phyloP scores from a whole-genome alignment of 1,140 invertebrate species.

The Popillia japonica region DNA sequence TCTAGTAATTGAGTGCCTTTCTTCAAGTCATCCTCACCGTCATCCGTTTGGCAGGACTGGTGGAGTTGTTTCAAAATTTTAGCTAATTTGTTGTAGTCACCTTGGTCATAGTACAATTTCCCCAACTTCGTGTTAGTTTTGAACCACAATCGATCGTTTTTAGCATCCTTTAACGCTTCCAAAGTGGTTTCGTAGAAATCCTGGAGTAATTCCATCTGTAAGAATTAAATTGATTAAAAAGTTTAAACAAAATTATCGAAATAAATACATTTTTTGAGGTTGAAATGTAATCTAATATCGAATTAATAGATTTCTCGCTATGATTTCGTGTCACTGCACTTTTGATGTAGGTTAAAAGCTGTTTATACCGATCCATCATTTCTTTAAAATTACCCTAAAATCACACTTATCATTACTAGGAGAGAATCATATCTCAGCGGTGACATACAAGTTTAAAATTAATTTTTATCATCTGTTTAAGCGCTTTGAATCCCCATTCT shows the following conservation, averaged over 20 bases:
- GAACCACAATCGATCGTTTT: constrained; percentile 99
- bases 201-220: constrained; percentile 97
- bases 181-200: constrained; percentile 99
- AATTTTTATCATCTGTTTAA: constrained; percentile 99
- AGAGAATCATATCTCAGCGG: neutral
- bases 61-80: constrained; percentile 98
- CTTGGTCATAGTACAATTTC: constrained; percentile 97
- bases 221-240: constrained; percentile 43
- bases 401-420: neutral
- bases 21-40: constrained; percentile 99
- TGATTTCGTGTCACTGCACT: constrained; percentile 99
- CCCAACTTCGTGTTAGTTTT: constrained; percentile 99
- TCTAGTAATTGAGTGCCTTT: constrained; percentile 98
- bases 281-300: constrained; percentile 99
- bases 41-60: constrained; percentile 97
- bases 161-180: constrained; percentile 97
- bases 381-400: constrained; percentile 83
- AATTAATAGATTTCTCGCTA: constrained; percentile 99
- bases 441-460: constrained; percentile 88
- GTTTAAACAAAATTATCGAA: constrained; percentile 2
- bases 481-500: constrained; percentile 99
- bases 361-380: constrained; percentile 98
- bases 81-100: constrained; percentile 93
- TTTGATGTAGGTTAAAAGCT: constrained; percentile 97
- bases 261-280: constrained; percentile 95